A percentile compares a stretch with the other conserved stretches of the same genome.
Conservation (phyloP, 1,140 invertebrate genomes). For the Bombus breviceps region DNA sequence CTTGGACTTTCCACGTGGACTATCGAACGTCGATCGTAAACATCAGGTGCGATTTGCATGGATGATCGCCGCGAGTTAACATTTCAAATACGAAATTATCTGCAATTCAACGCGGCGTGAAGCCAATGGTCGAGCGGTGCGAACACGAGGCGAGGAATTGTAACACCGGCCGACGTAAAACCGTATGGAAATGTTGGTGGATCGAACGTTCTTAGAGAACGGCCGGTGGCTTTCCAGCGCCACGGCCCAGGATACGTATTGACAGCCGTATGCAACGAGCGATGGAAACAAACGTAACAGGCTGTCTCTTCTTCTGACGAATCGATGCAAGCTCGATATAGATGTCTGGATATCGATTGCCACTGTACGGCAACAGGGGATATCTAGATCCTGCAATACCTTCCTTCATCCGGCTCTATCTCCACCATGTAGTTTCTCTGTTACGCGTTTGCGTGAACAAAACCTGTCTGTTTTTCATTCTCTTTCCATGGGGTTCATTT, state of each 20-base stretch:
- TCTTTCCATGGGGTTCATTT: background rate
- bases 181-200: slow-evolving; percentile 18
- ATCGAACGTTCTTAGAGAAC: slow-evolving; percentile 32
- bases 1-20: slow-evolving; percentile 2
- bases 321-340: slow-evolving; percentile 56
- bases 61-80: background rate
- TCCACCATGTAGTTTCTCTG: background rate
- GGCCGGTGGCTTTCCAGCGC: background rate
- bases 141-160: background rate
- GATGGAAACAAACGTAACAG: slow-evolving; percentile 39
- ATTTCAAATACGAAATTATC: slow-evolving; percentile 36
- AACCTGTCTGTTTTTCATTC: background rate
- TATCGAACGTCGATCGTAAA: background rate
- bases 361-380: slow-evolving; percentile 11
- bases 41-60: background rate
- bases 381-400: slow-evolving; percentile 55
- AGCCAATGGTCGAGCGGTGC: background rate
- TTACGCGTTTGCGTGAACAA: slow-evolving; percentile 4
- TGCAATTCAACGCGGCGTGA: slow-evolving; percentile 12
- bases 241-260: slow-evolving; percentile 25
- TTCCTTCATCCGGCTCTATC: background rate
- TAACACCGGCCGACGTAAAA: slow-evolving; percentile 20
- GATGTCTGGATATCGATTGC: slow-evolving; percentile 65
- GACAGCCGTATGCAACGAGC: slow-evolving; percentile 17
- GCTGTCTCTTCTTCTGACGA: slow-evolving; percentile 43